phyloP scores from a whole-genome alignment of 1,140 invertebrate species.

The Anthonomus grandis region DNA sequence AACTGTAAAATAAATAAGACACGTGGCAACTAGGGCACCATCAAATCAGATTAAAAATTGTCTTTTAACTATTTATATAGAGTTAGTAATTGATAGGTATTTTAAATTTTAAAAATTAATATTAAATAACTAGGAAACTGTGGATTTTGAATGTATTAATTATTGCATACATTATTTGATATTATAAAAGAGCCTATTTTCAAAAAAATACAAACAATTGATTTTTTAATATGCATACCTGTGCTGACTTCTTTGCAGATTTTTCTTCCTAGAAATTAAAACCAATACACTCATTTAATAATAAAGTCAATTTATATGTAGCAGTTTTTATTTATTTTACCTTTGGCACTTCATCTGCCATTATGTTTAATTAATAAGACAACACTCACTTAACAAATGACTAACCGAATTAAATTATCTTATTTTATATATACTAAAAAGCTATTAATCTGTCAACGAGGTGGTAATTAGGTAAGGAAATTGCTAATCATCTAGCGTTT shows the following conservation, averaged over 20 bases:
- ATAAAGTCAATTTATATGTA: too few relatives aligned
- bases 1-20: too few relatives aligned
- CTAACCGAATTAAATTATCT: background rate
- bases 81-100: too few relatives aligned
- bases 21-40: too few relatives aligned
- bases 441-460: slow-evolving; percentile 1
- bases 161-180: too few relatives aligned
- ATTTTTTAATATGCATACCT: background rate
- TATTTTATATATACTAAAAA: slow-evolving; percentile 7
- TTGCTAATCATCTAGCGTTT: slow-evolving; percentile 3
- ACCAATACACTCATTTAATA: too few relatives aligned
- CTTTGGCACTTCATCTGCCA: background rate
- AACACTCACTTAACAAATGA: background rate
- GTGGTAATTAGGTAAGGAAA: slow-evolving; percentile 14
- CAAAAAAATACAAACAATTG: background rate
- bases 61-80: too few relatives aligned
- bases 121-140: too few relatives aligned
- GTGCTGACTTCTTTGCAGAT: background rate
- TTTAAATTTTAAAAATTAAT: too few relatives aligned
- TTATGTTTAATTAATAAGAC: background rate
- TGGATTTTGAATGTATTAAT: too few relatives aligned
- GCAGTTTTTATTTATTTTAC: slow-evolving; percentile 7
- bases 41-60: too few relatives aligned
- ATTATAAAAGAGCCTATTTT: too few relatives aligned
- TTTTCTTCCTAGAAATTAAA: slow-evolving; percentile 13